Percentiles rank a stretch among this genome's conserved stretches.
Conservation (phyloP, 2,888 invertebrate genomes). For the Podabrus alpinus region DNA sequence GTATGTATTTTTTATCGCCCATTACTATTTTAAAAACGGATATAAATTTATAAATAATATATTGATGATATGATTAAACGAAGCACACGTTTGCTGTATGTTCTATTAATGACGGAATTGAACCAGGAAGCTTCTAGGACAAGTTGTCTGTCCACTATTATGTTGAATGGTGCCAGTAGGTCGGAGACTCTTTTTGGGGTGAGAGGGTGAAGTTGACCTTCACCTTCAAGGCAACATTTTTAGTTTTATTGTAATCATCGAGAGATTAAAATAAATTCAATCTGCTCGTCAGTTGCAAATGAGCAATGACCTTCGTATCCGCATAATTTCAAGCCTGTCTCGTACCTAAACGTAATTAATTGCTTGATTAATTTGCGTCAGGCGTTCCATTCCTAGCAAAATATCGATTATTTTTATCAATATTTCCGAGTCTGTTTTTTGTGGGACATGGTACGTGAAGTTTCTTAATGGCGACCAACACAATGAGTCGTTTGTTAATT, state of each 20-base stretch:
- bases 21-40: too few relatives aligned
- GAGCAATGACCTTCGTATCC: background rate
- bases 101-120: too few relatives aligned
- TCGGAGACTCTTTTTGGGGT: background rate
- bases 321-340: background rate
- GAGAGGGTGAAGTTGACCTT: background rate
- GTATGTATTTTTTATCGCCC: too few relatives aligned
- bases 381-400: background rate
- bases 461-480: background rate
- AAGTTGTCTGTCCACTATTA: too few relatives aligned
- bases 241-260: background rate
- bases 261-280: too few relatives aligned
- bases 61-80: too few relatives aligned
- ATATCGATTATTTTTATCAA: background rate
- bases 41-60: too few relatives aligned
- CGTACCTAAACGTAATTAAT: too few relatives aligned
- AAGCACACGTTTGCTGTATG: too few relatives aligned
- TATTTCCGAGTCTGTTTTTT: background rate
- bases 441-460: too few relatives aligned
- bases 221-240: background rate
- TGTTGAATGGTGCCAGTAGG: background rate
- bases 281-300: too few relatives aligned
- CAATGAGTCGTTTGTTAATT: background rate
- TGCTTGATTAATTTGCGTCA: background rate
- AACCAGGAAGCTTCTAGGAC: too few relatives aligned